Evolutionary conservation across 2,797 vertebrate species (phyloP), one percentile per base, ranked within the genome.

Genomic region (Micropoecilia bifurca): DNA sequence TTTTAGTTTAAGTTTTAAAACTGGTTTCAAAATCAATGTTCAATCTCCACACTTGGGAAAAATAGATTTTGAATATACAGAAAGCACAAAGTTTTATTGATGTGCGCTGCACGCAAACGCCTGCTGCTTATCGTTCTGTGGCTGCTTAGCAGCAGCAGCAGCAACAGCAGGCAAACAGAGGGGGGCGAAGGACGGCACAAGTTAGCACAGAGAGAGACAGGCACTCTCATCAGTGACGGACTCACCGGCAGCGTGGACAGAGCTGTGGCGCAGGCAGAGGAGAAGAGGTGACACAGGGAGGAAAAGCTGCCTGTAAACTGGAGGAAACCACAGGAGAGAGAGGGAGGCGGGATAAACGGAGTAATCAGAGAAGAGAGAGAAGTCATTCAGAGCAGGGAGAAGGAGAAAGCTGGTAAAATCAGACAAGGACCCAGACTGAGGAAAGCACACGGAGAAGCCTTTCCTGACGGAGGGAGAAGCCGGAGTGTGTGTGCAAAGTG

Each of bases 191-290:
- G 89, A 90, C 83, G 48, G 88, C 9, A 22, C 79, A 87, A 89
- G 91, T 87, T 79, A 85, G 81, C 84, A 59, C 69, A 63, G 84
- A 85, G 87, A 81, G 87, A 91, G 79, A 90, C 80, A 78, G 81
- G 82, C 83, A 73, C 85, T 91, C 90, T 92, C 87, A 87, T 91
- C 91, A 83, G 88, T 83, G 88, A 88, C 77, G 55, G 87, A 82
- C 91, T 93, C 89, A 79, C 86, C 45, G 84, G 85, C 88, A 91
- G 90, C 73, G 63, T 83, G 92, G 88, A 92, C 90, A 43, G 89
- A 91, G 85, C 91, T 84, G 88, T 87, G 90, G 91, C 78, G 90
- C 93, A 88, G 89, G 88, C 87, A 86, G 91, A 91, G 75, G 77
- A 84, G 83, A 71, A 83, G 89, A 83, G 87, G 85, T 86, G 86